Evolutionary conservation across 2,797 vertebrate genomes (phyloP), one percentile per base, ranked within the genome.

Genomic region (Gallirallus australis): DNA sequence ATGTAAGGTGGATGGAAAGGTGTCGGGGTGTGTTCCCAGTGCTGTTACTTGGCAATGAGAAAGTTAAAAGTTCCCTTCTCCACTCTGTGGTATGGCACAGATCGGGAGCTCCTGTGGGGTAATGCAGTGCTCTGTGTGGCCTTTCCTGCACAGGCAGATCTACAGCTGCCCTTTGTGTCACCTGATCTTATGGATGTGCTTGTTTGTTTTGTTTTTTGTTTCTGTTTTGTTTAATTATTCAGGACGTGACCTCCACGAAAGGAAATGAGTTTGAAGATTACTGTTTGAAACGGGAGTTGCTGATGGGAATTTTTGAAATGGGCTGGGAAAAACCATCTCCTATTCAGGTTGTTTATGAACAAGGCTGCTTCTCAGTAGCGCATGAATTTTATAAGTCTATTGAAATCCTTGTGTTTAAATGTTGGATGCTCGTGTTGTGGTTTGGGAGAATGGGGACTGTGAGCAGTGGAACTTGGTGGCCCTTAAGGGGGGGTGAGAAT

Each of bases 251-350:
- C 65, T 99, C 99, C 97, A 99, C 99, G 96, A 99, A 99, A 99
- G 99, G 99, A 98, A 99, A 99, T 57, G 99, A 99, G 94, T 99
- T 99, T 99, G 99, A 99, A 98, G 99, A 99, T 99, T 99, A 99
- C 97, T 99, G 99, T 98, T 98, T 99, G 97, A 99, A 99, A 98
- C 98, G 99, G 96, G 99, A 99, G 98, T 98, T 99, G 96, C 98
- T 99, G 93, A 99, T 99, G 99, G 99, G 99, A 97, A 99, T 99
- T 98, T 99, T 99, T 98, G 99, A 99, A 98, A 99, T 99, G 99
- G 99, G 99, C 98, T 99, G 99, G 99, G 99, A 99, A 98, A 99
- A 99, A 96, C 99, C 99, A 33, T 99, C 99, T 98, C 99, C 99
- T 97, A 99, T 99, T 95, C 99, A 99, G 99, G 99, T 99, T 97